Base-by-base conservation (phyloP, 2,797 vertebrate species). In the Hypotaenidia philippensis region DNA sequence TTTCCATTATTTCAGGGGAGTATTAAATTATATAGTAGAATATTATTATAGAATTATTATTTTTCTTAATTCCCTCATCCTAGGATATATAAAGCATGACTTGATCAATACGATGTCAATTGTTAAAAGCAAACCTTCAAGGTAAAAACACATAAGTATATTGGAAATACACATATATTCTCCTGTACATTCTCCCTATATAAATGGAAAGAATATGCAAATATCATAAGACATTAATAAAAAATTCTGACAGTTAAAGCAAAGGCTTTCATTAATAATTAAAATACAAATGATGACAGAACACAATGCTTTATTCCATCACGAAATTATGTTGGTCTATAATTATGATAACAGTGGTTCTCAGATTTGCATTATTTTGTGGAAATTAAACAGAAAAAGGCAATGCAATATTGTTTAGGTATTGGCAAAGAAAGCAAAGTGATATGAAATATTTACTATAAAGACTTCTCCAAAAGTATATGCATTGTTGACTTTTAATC, bases 221-320 rank as follows among this genome's bases (percentile, higher is more conserved):
- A 93, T 94, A 92, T 86, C 44, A 9, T 55, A 95, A 78, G 63
- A 75, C 66, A 83, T 96, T 91, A 93, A 96, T 96, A 89, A 95
- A 96, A 97, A 94, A 94, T 96, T 95, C 89, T 96, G 96, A 93
- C 89, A 94, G 89, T 95, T 97, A 96, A 97, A 96, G 78, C 75
- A 94, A 87, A 92, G 78, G 27, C 40, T 92, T 61, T 91, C 89
- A 91, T 96, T 94, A 97, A 97, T 96, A 96, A 97, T 97, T 97
- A 93, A 97, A 96, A 96, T 92, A 93, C 72, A 96, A 91, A 96
- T 96, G 80, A 94, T 95, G 85, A 93, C 79, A 94, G 95, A 96
- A 92, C 89, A 89, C 77, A 95, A 87, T 93, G 82, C 89, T 89
- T 94, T 94, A 78, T 95, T 90, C 87, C 76, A 40, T 88, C 92